Evolutionary conservation across 2,888 invertebrate species (phyloP), one percentile per base, ranked within the genome.

Genomic region (Anticlea derivata): DNA sequence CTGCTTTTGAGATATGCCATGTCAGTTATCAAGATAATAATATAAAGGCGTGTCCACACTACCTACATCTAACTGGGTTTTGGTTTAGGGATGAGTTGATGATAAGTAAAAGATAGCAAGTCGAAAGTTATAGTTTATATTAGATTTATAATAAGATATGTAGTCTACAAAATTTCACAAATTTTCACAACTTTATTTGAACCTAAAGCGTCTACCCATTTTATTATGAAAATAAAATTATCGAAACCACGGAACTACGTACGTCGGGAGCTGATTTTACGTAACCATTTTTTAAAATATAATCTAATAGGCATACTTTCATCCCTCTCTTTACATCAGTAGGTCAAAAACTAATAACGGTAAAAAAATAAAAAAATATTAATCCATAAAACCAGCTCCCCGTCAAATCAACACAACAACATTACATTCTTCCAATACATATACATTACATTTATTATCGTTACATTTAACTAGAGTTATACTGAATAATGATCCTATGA

Each of bases 401-500:
- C 80, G 83, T 80, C 52, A 73, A 78, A 73, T 68, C 73, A 84
- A 85, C 80, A 66, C 61, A 57, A 66, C 68, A 70, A 72, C 68
- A 29, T 43, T 52, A 72, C 68, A 29, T 43, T 52, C 51, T 41
- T 81, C 81, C 46, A 81, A 82, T 82, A 86, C 86, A 83, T 76
- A 72, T 71, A 69, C 68, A 72, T 74, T 83, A 83, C 77, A 83
- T 81, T 84, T 80, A 81, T 85, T 85, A 89, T 87, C 80, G 83
- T 90, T 89, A 90, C 84, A 90, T 84, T 90, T 90, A 91, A 90
- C 91, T 91, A 91, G 86, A 88, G 89, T 91, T 90, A 91, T 91
- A 91, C 89, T 87, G 91, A 91, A 91, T 91, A 91, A 91, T 91
- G 88, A 90, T 91, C 91, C 90, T 91, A 91, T 91, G 90, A 91